These are phyloP conservation scores for Penaeus japonicus DNA, from an alignment of 1,140 invertebrate species.

Conservation along the genomic window DNA sequence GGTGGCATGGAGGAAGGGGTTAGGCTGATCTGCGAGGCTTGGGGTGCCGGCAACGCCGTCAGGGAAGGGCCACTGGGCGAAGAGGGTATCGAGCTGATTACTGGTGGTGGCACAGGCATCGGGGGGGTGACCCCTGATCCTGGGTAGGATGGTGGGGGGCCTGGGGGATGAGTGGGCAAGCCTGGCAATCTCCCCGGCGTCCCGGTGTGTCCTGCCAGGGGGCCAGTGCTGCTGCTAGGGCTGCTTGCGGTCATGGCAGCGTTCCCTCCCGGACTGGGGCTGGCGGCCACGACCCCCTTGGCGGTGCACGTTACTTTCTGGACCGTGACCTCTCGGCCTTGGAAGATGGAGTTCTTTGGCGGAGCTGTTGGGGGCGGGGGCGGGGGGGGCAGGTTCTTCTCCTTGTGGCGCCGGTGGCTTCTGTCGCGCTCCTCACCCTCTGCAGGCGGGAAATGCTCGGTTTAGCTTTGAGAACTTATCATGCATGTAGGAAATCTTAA, in stretches of 20 bases:
- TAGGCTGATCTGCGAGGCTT: background rate
- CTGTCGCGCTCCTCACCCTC: constrained; percentile 25
- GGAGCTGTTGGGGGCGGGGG: constrained; percentile 39
- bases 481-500: background rate
- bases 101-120: constrained; percentile 8
- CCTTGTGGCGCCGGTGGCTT: constrained; percentile 30
- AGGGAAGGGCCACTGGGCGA: background rate
- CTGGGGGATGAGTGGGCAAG: too few relatives aligned
- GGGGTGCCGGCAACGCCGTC: background rate
- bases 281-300: background rate
- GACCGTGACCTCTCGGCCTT: constrained; percentile 31
- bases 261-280: background rate
- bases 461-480: too few relatives aligned
- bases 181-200: background rate
- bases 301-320: constrained; percentile 17
- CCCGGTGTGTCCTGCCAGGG: background rate
- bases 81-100: too few relatives aligned
- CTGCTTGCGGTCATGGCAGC: background rate
- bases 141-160: background rate
- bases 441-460: background rate
- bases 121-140: background rate
- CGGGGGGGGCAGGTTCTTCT: constrained; percentile 28
- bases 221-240: background rate
- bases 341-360: constrained; percentile 46
- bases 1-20: background rate